These are phyloP conservation scores for Schizopygopsis pylzovi DNA, from an alignment of 2,797 vertebrate species.

Conservation along the genomic window DNA sequence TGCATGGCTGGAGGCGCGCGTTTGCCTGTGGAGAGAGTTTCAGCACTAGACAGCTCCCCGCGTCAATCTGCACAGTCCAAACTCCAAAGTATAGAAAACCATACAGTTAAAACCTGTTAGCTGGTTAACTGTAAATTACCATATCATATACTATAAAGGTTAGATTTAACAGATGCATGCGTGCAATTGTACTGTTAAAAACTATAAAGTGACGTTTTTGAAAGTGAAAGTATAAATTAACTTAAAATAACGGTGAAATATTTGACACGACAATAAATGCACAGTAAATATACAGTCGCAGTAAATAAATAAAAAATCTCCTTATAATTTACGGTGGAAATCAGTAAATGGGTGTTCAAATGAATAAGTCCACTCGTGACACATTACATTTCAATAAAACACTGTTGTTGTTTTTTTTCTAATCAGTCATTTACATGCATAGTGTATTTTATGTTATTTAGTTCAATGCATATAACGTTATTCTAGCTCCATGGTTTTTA, in stretches of 20 bases:
- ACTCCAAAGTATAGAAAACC: neutral
- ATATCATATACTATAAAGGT: neutral
- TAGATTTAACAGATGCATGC: neutral
- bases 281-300: neutral
- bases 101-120: neutral
- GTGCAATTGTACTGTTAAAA: neutral
- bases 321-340: neutral
- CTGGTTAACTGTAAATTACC: neutral
- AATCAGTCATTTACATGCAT: neutral
- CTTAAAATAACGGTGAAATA: neutral
- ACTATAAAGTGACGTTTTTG: neutral
- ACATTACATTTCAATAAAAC: neutral
- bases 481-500: neutral
- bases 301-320: neutral
- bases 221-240: neutral
- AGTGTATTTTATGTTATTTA: neutral
- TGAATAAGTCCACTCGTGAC: neutral
- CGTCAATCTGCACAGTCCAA: neutral
- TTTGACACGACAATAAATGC: no score
- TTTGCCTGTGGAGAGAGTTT: constrained; percentile 32
- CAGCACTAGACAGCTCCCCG: constrained; percentile 66
- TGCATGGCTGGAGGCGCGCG: neutral
- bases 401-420: no score
- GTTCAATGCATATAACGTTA: neutral
- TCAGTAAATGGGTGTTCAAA: neutral